A percentile compares a stretch with the other conserved stretches of the same genome.
These are phyloP conservation scores for Intellagama lesueurii DNA, from an alignment of 2,797 vertebrate genomes.

Conservation along the genomic window DNA sequence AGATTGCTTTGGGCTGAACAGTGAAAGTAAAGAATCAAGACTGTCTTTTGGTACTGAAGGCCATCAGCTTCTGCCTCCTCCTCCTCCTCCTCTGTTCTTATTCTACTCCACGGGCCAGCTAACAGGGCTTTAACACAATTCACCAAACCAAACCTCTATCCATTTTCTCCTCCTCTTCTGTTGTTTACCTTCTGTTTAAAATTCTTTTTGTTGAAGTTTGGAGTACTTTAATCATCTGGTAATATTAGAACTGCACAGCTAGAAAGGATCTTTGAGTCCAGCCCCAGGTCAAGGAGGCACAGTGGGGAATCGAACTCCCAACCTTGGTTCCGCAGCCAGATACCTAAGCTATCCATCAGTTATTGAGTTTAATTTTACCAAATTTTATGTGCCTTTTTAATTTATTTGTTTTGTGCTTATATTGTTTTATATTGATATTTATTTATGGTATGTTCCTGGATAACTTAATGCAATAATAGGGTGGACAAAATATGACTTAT, in stretches of 20 bases:
- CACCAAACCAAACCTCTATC: no score
- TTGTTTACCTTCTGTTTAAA: not conserved
- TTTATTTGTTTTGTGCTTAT: not conserved
- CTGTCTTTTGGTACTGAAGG: no score
- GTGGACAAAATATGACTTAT: no score
- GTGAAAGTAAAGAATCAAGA: not conserved
- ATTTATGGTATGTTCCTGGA: not conserved
- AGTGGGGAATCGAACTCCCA: no score
- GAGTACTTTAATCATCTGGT: not conserved
- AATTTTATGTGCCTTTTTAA: not conserved
- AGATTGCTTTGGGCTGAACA: not conserved
- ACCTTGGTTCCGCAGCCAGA: no score
- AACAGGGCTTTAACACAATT: not conserved
- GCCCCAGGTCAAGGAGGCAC: no score
- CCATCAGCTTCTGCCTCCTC: not conserved
- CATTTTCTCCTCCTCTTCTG: not conserved
- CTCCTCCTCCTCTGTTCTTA: not conserved
- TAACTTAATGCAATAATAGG: no score
- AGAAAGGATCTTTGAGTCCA: no score
- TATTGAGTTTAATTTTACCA: not conserved
- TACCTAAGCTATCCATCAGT: no score
- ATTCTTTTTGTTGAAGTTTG: not conserved
- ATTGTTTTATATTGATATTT: not conserved
- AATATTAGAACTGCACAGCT: no score
- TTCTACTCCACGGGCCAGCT: not conserved